These are phyloP conservation scores for Triops longicaudatus DNA, from an alignment of 1,140 invertebrate genomes.

Conservation along the genomic window DNA sequence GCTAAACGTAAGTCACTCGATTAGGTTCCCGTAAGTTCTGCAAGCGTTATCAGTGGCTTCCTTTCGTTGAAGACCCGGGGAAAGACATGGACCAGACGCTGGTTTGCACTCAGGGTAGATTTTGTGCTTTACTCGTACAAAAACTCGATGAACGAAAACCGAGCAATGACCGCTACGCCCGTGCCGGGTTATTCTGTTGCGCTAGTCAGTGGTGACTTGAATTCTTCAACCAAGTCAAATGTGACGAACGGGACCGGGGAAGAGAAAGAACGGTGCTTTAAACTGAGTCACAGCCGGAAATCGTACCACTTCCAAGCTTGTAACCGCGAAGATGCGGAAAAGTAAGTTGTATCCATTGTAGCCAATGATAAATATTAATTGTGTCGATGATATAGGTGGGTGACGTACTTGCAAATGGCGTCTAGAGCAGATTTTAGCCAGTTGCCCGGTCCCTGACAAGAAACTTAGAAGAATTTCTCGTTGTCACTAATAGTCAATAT, in stretches of 20 bases:
- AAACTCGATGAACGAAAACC: conserved; percentile 36
- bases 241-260: conserved; percentile 38
- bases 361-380: conserved; percentile 30
- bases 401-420: conserved; percentile 43
- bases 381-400: conserved; percentile 39
- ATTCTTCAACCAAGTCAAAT: conserved; percentile 38
- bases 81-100: conserved; percentile 49
- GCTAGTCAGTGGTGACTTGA: conserved; percentile 33
- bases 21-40: conserved; percentile 49
- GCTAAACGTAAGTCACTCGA: conserved; percentile 29
- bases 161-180: conserved; percentile 53
- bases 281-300: conserved; percentile 49
- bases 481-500: conserved; percentile 19
- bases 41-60: conserved; percentile 50
- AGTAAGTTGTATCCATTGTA: conserved; percentile 36
- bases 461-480: not conserved
- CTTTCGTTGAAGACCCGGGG: conserved; percentile 50
- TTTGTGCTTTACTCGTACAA: conserved; percentile 56
- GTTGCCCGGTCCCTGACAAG: not conserved
- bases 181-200: conserved; percentile 50
- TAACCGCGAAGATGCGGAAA: conserved; percentile 42
- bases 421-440: conserved; percentile 40
- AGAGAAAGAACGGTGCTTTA: conserved; percentile 43
- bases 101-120: conserved; percentile 52
- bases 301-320: conserved; percentile 48